Base-by-base conservation (phyloP, 2,888 invertebrate genomes). In the Oligia latruncula region DNA sequence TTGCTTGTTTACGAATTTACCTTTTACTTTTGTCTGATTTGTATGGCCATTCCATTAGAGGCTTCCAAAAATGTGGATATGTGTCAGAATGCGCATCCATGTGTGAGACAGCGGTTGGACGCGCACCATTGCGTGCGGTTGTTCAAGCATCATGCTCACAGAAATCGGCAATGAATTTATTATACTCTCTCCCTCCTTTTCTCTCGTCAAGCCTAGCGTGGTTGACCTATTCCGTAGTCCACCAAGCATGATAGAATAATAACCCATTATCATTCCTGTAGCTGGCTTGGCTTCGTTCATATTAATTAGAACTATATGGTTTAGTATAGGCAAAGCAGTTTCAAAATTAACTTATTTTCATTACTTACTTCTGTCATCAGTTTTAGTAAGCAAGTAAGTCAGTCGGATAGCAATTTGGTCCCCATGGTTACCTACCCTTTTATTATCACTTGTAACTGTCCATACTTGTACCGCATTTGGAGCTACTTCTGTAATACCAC, bases 31-130 rank as follows among this genome's bases (percentile, higher is more conserved):
- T n/a, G 13, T 71, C 20, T 60, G 60, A 73, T 74, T 65, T 62
- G 23, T 49, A 49, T 52, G 17, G 11, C 29, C 8, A 23, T 11
- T 20, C 40, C 46, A 65, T 75, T 35, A 9, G 8, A 72, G 13
- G 74, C 71, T 79, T 81, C 70, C 76, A 66, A 79, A 87, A 81
- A 71, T 77, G 49, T 78, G 72, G 55, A 74, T 82, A 76, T 85
- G 84, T 90, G 86, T 89, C 89, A 89, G 90, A 90, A 91, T 91
- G 93, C 88, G 93, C 95, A 95, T 82, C 93, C 92, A 91, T 94
- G 93, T 95, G 93, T 94, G 91, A 90, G 91, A 90, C 90, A 93
- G 92, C 94, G 94, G 93, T 93, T 91, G 92, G 95, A 91, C 91
- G 90, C 94, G 94, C 95, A 85, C 93, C 94, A 95, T 94, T 94